A percentile compares a stretch with the other conserved stretches of the same genome.
These are phyloP conservation scores for Isurus oxyrinchus DNA, from an alignment of 2,113 vertebrate genomes.

Conservation along the genomic window DNA sequence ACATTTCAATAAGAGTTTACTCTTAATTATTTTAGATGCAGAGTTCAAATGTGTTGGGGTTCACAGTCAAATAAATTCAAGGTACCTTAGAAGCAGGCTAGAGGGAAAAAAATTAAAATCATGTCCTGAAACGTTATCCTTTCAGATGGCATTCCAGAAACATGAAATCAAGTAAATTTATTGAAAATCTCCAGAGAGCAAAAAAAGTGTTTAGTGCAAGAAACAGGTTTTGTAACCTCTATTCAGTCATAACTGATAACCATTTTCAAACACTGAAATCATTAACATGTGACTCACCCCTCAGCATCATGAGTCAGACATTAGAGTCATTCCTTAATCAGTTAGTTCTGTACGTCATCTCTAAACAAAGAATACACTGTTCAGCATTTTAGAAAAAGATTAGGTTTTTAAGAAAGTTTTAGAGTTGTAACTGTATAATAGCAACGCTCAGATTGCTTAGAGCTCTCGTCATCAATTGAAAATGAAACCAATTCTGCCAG, in stretches of 20 bases:
- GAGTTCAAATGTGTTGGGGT: background rate
- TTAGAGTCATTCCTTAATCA: background rate
- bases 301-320: background rate
- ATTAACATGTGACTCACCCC: background rate
- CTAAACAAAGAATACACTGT: background rate
- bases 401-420: too few relatives aligned
- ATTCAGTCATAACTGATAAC: background rate
- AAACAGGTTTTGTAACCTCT: background rate
- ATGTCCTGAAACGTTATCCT: background rate
- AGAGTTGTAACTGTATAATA: too few relatives aligned
- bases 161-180: background rate
- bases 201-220: background rate
- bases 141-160: background rate
- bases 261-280: background rate
- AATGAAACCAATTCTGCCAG: background rate
- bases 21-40: background rate
- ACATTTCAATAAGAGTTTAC: too few relatives aligned
- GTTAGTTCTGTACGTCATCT: background rate
- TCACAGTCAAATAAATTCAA: background rate
- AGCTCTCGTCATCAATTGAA: background rate
- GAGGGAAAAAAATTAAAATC: background rate
- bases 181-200: background rate
- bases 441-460: too few relatives aligned
- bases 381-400: background rate
- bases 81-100: background rate